Evolutionary conservation across 2,888 invertebrate genomes (phyloP).

Genomic region (Ectemnius cavifrons): DNA sequence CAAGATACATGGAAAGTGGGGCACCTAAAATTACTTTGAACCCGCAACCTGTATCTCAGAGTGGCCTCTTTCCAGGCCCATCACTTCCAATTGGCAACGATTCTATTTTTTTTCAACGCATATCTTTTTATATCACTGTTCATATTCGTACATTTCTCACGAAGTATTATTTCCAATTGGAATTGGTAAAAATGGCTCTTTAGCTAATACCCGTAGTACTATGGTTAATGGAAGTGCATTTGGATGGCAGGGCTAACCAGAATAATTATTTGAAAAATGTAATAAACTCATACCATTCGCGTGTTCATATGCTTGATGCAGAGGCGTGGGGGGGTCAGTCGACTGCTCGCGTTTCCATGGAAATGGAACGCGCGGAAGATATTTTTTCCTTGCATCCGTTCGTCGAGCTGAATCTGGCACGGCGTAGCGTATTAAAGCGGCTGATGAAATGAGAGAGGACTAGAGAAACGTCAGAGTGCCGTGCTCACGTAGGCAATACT

Average conservation of each 20-base stretch:
- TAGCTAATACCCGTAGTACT: no score
- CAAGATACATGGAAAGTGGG: background rate
- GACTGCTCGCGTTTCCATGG: conserved; percentile 3
- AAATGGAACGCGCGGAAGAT: conserved; percentile 14
- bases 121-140: background rate
- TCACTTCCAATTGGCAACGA: no score
- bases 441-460: no score
- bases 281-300: conserved; percentile 4
- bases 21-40: no score
- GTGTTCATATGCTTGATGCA: conserved; percentile 25
- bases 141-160: background rate
- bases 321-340: background rate
- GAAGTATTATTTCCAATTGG: background rate
- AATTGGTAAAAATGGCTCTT: no score
- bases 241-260: background rate
- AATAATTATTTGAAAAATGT: conserved; percentile 30
- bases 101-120: no score
- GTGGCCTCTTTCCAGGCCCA: conserved; percentile 4
- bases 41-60: background rate
- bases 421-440: no score
- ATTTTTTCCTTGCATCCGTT: background rate
- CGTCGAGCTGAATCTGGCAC: no score
- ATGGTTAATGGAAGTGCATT: no score
- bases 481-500: no score
- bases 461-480: no score